These are phyloP conservation scores for Hippocampus zosterae DNA, from an alignment of 2,113 vertebrate species.

Conservation along the genomic window DNA sequence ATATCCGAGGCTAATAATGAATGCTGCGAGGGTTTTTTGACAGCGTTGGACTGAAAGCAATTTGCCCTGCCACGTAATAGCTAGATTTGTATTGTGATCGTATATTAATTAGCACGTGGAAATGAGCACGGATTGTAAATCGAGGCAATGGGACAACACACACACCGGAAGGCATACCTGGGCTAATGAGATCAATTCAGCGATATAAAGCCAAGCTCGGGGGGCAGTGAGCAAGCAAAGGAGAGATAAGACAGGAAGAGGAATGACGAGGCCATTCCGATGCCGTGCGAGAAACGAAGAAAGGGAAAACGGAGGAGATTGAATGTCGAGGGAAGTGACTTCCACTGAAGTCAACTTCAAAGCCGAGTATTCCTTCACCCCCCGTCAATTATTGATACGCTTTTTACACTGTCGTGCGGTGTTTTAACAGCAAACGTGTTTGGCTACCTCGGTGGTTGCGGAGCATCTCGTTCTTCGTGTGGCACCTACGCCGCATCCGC, in stretches of 20 bases:
- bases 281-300: neutral
- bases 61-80: conserved; percentile 59
- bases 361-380: neutral
- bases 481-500: neutral
- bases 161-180: conserved; percentile 45
- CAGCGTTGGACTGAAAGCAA: conserved; percentile 52
- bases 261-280: neutral
- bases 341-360: neutral
- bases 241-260: neutral
- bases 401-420: neutral
- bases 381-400: neutral
- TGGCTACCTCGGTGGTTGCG: neutral
- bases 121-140: conserved; percentile 69
- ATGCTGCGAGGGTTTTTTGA: conserved; percentile 62
- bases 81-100: conserved; percentile 73
- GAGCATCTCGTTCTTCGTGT: neutral
- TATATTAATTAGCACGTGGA: conserved; percentile 72
- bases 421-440: neutral
- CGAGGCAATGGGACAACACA: conserved; percentile 39
- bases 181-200: conserved; percentile 63
- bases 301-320: neutral
- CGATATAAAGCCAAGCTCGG: conserved; percentile 38
- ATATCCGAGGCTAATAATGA: conserved; percentile 67
- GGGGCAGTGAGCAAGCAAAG: conserved; percentile 15
- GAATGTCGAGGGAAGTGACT: neutral